Evolutionary conservation across 1,140 invertebrate species (phyloP).

Genomic region (Ruditapes philippinarum): DNA sequence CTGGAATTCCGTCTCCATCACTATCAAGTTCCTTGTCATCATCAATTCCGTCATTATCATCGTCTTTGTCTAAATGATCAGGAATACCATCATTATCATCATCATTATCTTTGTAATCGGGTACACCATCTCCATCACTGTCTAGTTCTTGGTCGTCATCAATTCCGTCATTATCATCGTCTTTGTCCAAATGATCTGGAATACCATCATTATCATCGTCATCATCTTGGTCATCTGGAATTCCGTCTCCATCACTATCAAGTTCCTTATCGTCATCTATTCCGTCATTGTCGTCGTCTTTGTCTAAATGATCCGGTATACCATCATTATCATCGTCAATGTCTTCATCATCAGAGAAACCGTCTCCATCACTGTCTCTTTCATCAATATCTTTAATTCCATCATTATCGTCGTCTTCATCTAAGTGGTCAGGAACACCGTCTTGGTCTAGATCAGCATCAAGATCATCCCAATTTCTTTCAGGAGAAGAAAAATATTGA

Average conservation of each 20-base stretch:
- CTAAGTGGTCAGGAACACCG: constrained; percentile 78
- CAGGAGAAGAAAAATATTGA: constrained; percentile 76
- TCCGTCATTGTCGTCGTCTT: constrained; percentile 71
- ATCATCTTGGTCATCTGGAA: constrained; percentile 66
- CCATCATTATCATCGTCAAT: constrained; percentile 59
- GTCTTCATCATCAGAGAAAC: constrained; percentile 72
- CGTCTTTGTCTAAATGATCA: constrained; percentile 76
- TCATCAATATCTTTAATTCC: constrained; percentile 76
- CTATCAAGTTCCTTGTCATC: constrained; percentile 77
- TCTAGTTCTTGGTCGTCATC: constrained; percentile 45
- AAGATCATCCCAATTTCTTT: constrained; percentile 72
- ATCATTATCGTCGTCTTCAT: constrained; percentile 73
- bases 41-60: constrained; percentile 79
- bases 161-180: constrained; percentile 74
- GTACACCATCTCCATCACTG: constrained; percentile 76
- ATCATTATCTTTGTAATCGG: constrained; percentile 74
- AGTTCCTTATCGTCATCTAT: constrained; percentile 71
- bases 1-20: constrained; percentile 80
- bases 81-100: constrained; percentile 79
- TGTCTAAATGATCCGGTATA: constrained; percentile 46
- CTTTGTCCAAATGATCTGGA: constrained; percentile 71
- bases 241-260: constrained; percentile 77
- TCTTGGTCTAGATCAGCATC: constrained; percentile 73
- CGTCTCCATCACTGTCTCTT: constrained; percentile 76
- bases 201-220: constrained; percentile 74